A percentile compares a stretch with the other conserved stretches of the same genome.
Conservation (phyloP, 2,888 invertebrate species). For the Athetis lepigone region DNA sequence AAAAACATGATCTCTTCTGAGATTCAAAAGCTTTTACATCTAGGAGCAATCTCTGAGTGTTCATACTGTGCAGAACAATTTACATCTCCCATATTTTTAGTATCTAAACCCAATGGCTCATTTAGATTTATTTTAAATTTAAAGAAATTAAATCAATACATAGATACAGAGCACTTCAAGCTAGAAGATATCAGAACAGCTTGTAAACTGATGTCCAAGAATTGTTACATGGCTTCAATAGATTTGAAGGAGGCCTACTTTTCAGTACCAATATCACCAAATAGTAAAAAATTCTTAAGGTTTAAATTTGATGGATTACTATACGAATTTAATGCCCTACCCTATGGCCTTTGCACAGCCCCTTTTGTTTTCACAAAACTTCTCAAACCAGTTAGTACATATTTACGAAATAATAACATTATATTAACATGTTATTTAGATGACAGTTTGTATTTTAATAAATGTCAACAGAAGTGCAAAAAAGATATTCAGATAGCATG, state of each 20-base stretch:
- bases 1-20: no score
- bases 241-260: no score
- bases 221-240: conserved; percentile 8
- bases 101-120: no score
- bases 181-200: conserved; percentile 8
- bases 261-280: background rate
- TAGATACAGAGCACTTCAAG: conserved; percentile 1
- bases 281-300: background rate
- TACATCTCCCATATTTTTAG: no score
- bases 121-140: no score
- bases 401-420: no score
- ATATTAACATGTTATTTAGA: background rate
- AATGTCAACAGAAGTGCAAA: background rate
- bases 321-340: conserved; percentile 1
- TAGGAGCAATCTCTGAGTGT: no score
- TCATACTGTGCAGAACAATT: no score
- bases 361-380: conserved; percentile 8
- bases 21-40: no score
- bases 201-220: conserved; percentile 1
- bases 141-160: no score
- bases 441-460: conserved; percentile 5
- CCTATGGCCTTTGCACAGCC: background rate
- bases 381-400: conserved; percentile 3
- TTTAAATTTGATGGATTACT: background rate
- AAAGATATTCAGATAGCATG: conserved; percentile 1